Conservation (phyloP, 2,888 invertebrate genomes). For the Crossocerus cetratus region DNA sequence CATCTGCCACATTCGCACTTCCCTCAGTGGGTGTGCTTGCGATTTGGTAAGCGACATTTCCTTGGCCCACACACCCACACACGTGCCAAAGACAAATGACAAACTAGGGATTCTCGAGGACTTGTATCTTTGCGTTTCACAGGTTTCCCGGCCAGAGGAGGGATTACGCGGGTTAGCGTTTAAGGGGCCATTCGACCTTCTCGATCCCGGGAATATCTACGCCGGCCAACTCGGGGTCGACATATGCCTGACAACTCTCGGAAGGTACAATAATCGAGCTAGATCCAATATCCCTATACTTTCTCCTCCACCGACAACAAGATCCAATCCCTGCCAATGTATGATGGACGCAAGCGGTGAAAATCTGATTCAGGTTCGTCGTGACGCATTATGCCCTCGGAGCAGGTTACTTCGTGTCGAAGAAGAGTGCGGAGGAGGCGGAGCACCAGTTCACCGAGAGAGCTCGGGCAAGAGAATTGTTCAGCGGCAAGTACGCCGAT, state of each 20-base stretch:
- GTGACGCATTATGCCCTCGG: slow-evolving; percentile 40
- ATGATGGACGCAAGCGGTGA: not conserved
- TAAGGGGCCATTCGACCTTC: slow-evolving; percentile 51
- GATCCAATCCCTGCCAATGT: too few relatives aligned
- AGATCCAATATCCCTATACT: not conserved
- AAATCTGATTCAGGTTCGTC: slow-evolving; percentile 12
- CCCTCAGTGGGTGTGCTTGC: slow-evolving; percentile 56
- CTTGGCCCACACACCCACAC: too few relatives aligned
- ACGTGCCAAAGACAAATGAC: too few relatives aligned
- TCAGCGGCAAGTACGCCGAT: not conserved
- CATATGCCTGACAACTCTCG: slow-evolving; percentile 43
- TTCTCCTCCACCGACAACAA: too few relatives aligned
- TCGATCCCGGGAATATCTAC: slow-evolving; percentile 52
- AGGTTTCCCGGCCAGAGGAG: slow-evolving; percentile 29
- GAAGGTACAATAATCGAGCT: slow-evolving; percentile 45
- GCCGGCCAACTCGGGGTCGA: slow-evolving; percentile 47
- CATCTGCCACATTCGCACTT: slow-evolving; percentile 41
- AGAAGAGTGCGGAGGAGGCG: slow-evolving; percentile 28
- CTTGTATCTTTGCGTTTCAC: too few relatives aligned
- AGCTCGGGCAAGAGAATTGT: not conserved
- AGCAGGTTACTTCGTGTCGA: slow-evolving; percentile 43
- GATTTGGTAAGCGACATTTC: slow-evolving; percentile 52
- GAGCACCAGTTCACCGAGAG: slow-evolving; percentile 38
- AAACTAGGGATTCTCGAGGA: too few relatives aligned
- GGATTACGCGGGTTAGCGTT: slow-evolving; percentile 40